A percentile compares a stretch with the other conserved stretches of the same genome.
Conservation (phyloP, 2,888 invertebrate species). For the Scaptomyza tumidula region DNA sequence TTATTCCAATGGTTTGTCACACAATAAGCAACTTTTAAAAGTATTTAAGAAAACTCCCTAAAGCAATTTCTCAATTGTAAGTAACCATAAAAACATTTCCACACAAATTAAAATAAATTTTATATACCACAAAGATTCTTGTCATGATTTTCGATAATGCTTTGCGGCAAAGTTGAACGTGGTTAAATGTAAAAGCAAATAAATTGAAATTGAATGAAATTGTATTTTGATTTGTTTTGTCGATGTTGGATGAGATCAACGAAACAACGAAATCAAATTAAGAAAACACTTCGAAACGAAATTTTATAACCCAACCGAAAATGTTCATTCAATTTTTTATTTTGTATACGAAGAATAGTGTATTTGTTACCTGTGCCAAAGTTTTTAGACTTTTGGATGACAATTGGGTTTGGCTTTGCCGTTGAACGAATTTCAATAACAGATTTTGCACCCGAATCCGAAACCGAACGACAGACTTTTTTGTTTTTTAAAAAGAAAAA, state of each 20-base stretch:
- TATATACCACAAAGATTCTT: background rate
- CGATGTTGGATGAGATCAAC: conserved; percentile 51
- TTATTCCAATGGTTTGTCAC: no score
- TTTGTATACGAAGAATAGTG: conserved; percentile 1
- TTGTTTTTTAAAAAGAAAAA: conserved; percentile 14
- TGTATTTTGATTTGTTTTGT: conserved; percentile 70
- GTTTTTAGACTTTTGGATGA: conserved; percentile 67
- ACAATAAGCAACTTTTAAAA: no score
- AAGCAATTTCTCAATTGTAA: no score
- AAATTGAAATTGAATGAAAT: conserved; percentile 64
- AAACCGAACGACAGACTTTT: background rate
- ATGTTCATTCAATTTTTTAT: conserved; percentile 14
- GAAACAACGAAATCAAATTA: conserved; percentile 44
- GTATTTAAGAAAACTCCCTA: no score
- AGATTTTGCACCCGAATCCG: conserved; percentile 65
- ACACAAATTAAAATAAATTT: background rate
- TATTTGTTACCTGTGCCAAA: conserved; percentile 52
- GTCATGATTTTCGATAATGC: no score
- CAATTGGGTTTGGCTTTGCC: conserved; percentile 34
- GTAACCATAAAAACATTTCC: no score
- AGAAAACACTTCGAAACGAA: conserved; percentile 31
- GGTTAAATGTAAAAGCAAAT: conserved; percentile 60
- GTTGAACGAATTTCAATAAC: conserved; percentile 67
- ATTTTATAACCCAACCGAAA: conserved; percentile 24
- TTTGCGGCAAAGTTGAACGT: conserved; percentile 16